These are phyloP conservation scores for Proteles cristata DNA, from an alignment of 2,113 vertebrate species.

Conservation along the genomic window DNA sequence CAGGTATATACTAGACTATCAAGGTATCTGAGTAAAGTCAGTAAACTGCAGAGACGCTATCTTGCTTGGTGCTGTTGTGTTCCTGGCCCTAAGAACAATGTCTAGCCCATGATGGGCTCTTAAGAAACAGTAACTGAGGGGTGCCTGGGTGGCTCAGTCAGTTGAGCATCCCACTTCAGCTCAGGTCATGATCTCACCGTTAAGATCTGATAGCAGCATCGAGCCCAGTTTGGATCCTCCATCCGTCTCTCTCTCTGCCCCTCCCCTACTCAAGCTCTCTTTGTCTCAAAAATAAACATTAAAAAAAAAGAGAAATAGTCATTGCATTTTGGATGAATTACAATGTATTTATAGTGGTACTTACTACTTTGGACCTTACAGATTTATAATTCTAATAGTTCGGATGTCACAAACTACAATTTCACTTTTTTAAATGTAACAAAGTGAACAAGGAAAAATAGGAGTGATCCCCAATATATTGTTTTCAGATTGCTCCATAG, in stretches of 20 bases:
- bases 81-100: background rate
- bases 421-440: background rate
- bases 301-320: background rate
- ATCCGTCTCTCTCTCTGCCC: too few species aligned
- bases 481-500: background rate
- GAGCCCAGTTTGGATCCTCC: too few species aligned
- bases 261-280: too few species aligned
- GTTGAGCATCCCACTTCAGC: too few species aligned
- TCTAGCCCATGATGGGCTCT: background rate
- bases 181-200: too few species aligned
- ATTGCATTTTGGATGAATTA: background rate
- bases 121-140: background rate
- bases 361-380: constrained; percentile 3
- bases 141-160: too few species aligned
- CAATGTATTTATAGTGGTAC: background rate
- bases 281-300: too few species aligned
- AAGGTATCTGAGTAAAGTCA: background rate
- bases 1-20: background rate
- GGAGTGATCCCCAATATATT: background rate
- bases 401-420: background rate
- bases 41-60: background rate
- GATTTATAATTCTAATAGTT: constrained; percentile 29
- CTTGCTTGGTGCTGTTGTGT: background rate
- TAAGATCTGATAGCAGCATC: too few species aligned
- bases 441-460: constrained; percentile 9